These are phyloP conservation scores for Anthopleura xanthogrammica DNA, from an alignment of 92 coral and sea anemone species.

Conservation along the genomic window DNA sequence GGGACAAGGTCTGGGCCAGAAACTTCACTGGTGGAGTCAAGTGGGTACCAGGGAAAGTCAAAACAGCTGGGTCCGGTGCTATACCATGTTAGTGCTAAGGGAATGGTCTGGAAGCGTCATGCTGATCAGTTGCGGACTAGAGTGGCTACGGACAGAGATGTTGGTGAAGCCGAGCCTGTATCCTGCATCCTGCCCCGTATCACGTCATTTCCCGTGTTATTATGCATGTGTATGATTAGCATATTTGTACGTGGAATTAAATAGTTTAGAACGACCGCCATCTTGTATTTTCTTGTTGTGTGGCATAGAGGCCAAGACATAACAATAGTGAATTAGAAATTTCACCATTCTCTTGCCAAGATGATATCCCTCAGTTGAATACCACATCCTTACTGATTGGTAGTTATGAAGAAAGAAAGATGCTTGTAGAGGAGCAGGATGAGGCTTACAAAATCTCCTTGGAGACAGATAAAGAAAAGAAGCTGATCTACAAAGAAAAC, in stretches of 20 bases:
- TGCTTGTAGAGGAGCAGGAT: slow-evolving; percentile 47
- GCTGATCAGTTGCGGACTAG: background rate
- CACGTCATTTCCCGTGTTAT: no score
- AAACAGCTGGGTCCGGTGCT: background rate
- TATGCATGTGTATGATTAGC: no score
- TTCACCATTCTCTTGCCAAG: slow-evolving; percentile 14
- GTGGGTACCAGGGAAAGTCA: background rate
- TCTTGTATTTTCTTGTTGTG: no score
- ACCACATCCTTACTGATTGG: slow-evolving; percentile 25
- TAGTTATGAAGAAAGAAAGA: slow-evolving; percentile 45
- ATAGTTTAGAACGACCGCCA: no score
- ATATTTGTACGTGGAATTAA: no score
- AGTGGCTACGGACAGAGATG: background rate
- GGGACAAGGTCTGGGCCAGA: background rate
- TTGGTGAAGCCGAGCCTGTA: background rate
- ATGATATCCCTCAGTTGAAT: slow-evolving; percentile 1
- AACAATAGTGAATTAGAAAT: slow-evolving; percentile 20
- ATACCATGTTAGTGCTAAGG: background rate
- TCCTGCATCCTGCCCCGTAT: background rate
- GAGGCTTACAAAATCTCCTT: slow-evolving; percentile 53
- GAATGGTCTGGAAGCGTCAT: slow-evolving; percentile 1
- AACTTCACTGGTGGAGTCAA: background rate
- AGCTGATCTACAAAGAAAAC: slow-evolving; percentile 45
- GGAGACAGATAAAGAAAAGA: slow-evolving; percentile 53
- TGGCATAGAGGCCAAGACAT: no score